phyloP scores from a whole-genome alignment of 1,140 invertebrate species.

The Drosophila pectinifera region DNA sequence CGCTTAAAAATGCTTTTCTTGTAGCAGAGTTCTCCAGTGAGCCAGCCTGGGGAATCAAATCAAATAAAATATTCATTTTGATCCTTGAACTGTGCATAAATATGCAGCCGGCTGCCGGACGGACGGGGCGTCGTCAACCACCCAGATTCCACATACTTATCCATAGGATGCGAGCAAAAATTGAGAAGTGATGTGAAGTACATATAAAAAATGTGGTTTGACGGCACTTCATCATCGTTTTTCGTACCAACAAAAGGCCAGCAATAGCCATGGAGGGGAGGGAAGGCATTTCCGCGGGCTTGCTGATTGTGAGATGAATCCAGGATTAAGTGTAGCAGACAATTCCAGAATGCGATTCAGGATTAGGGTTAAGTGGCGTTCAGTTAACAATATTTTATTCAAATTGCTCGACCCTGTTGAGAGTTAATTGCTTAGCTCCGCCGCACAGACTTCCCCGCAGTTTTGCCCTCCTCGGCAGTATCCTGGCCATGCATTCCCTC shows the following conservation, averaged over 20 bases:
- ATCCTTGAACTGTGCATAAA: conserved; percentile 82
- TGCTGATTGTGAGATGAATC: conserved; percentile 5
- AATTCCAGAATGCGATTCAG: background rate
- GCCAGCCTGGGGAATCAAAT: conserved; percentile 66
- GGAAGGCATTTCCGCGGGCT: background rate
- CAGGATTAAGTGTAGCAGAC: conserved; percentile 2
- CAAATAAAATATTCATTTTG: conserved; percentile 82
- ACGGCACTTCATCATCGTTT: conserved; percentile 59
- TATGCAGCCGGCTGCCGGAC: conserved; percentile 49
- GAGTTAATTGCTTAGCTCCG: conserved; percentile 50
- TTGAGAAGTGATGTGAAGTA: conserved; percentile 11
- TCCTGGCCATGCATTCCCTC: conserved; percentile 53
- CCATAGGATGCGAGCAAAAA: conserved; percentile 37
- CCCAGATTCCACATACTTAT: conserved; percentile 48
- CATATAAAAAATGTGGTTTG: conserved; percentile 60
- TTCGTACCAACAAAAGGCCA: conserved; percentile 12
- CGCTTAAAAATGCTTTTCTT: conserved; percentile 78
- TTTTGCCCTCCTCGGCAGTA: conserved; percentile 18
- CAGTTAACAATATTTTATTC: conserved; percentile 33
- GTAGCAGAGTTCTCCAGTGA: conserved; percentile 50
- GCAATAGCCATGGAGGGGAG: background rate
- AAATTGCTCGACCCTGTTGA: conserved; percentile 27
- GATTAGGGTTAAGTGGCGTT: conserved; percentile 39
- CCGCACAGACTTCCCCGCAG: background rate
- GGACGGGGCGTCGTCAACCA: conserved; percentile 6